These are phyloP conservation scores for Zoanthus gigantus DNA, from an alignment of 92 coral and sea anemone genomes.

Conservation along the genomic window DNA sequence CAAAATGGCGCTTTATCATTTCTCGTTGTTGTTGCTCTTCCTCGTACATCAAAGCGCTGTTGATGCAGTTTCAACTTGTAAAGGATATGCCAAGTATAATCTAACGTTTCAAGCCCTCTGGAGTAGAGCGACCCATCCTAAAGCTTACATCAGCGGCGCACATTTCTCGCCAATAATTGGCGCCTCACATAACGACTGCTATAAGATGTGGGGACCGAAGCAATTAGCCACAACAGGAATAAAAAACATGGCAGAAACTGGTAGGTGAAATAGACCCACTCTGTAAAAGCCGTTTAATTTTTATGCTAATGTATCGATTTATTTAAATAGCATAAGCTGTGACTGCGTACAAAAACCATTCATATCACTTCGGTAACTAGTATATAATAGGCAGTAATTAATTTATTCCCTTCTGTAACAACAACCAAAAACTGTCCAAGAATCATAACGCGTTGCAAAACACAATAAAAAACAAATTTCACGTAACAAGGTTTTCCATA, in stretches of 20 bases:
- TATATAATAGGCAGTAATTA: too few relatives aligned
- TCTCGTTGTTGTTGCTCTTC: not conserved
- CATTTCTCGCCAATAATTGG: conserved; percentile 68
- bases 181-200: conserved; percentile 61
- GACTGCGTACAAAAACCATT: too few relatives aligned
- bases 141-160: conserved; percentile 17
- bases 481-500: too few relatives aligned
- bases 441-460: too few relatives aligned
- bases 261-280: conserved; percentile 25
- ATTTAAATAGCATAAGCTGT: too few relatives aligned
- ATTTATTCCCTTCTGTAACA: too few relatives aligned
- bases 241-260: conserved; percentile 63
- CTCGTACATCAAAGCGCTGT: not conserved
- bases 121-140: conserved; percentile 52
- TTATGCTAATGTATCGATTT: too few relatives aligned
- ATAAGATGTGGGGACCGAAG: conserved; percentile 67
- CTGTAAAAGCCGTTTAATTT: too few relatives aligned
- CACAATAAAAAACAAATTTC: too few relatives aligned
- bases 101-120: conserved; percentile 60
- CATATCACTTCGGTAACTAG: too few relatives aligned
- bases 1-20: not conserved
- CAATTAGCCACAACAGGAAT: conserved; percentile 64
- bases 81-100: conserved; percentile 59
- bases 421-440: too few relatives aligned
- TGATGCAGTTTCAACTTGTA: conserved; percentile 30